phyloP scores from a whole-genome alignment of 2,113 vertebrate species.

The Phaethon lepturus region DNA sequence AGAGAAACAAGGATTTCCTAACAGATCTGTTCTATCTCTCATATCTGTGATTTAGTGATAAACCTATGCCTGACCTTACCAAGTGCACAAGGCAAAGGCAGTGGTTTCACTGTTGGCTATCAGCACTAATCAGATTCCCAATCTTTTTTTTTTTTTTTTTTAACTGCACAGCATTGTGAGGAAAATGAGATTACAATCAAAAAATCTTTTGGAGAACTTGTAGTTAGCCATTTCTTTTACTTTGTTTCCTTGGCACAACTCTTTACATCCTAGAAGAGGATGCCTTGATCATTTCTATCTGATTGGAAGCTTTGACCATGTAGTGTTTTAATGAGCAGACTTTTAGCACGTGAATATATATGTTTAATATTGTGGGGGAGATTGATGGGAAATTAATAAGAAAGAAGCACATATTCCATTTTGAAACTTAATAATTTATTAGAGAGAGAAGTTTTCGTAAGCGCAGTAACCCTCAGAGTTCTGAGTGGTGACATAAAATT shows the following conservation, averaged over 20 bases:
- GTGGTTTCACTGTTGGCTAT: not conserved
- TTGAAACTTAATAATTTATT: slow-evolving; percentile 72
- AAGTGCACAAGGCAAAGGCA: not conserved
- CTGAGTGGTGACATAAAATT: slow-evolving; percentile 51
- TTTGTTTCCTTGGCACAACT: not conserved
- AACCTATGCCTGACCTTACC: not conserved
- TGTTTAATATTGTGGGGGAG: not conserved
- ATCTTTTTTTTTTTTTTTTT: not conserved
- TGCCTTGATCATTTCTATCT: not conserved
- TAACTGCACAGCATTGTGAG: not conserved
- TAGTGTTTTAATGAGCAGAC: not conserved
- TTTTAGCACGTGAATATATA: not conserved
- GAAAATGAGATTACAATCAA: not conserved
- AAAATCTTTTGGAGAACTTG: not conserved
- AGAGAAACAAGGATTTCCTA: not conserved
- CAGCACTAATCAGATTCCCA: not conserved
- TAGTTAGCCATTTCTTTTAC: not conserved
- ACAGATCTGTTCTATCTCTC: not conserved
- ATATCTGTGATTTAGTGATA: not conserved
- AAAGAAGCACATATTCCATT: slow-evolving; percentile 53
- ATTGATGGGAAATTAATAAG: slow-evolving; percentile 59
- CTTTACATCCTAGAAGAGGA: not conserved
- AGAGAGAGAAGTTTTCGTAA: slow-evolving; percentile 68
- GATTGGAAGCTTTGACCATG: not conserved
- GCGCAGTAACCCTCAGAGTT: slow-evolving; percentile 41